Percentiles rank a stretch among this genome's conserved stretches.
These are phyloP conservation scores for Cyanoderma ruficeps DNA, from an alignment of 2,113 vertebrate genomes.

Conservation along the genomic window DNA sequence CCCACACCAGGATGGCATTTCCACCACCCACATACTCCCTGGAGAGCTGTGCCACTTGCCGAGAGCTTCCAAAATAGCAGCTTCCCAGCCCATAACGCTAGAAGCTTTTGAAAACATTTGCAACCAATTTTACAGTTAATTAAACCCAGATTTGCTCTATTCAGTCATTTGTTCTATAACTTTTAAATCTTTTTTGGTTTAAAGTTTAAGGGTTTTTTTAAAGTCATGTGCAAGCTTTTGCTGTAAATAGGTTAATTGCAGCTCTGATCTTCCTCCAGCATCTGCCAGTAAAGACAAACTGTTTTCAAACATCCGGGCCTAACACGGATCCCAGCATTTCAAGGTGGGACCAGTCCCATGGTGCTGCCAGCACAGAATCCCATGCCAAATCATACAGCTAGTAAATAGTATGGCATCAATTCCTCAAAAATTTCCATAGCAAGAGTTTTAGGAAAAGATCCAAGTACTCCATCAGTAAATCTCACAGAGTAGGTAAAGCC, in stretches of 20 bases:
- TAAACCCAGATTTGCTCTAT: conserved; percentile 42
- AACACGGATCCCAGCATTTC: not conserved
- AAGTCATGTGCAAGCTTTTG: not conserved
- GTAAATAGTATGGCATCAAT: not conserved
- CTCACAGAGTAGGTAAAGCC: not conserved
- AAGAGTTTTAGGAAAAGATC: conserved; percentile 19
- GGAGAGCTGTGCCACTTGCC: not conserved
- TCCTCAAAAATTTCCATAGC: conserved; percentile 12
- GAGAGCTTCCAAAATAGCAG: conserved; percentile 13
- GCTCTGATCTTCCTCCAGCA: conserved; percentile 42
- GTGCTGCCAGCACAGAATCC: not conserved
- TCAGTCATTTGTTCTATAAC: conserved; percentile 46
- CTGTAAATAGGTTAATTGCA: conserved; percentile 20
- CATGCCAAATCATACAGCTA: conserved; percentile 18
- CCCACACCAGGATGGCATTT: accelerated
- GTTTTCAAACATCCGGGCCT: not conserved
- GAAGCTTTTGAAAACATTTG: conserved; percentile 50
- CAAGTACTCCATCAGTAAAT: conserved; percentile 28
- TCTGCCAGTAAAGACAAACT: conserved; percentile 18
- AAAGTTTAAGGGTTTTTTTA: not conserved
- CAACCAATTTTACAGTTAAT: conserved; percentile 52
- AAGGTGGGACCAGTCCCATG: not conserved
- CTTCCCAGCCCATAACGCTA: not conserved
- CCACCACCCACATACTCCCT: not conserved
- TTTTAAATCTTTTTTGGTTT: conserved; percentile 5